Evolutionary conservation across 92 coral and sea anemone genomes (phyloP), one percentile per base, ranked within the genome.

Genomic region (Paramuricea clavata): DNA sequence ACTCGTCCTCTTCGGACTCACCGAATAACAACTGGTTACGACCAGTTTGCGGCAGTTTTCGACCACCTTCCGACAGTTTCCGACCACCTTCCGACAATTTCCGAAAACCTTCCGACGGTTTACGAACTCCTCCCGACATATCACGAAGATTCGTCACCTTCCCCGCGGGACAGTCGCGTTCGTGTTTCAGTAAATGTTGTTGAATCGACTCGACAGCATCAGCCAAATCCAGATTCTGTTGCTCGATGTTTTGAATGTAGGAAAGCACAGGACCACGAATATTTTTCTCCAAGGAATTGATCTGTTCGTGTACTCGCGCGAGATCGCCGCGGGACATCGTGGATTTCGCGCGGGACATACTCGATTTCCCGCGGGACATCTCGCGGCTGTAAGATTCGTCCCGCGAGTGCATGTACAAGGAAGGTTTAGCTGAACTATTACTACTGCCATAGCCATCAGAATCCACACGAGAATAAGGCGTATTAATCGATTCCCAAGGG

Each of bases 121-220:
- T 56, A 2, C 64, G 64, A 3, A 16, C 21, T 15, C 57, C 81
- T 5, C n/a, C 81, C 61, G 62, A 30, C 7, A 6, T 28, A 25
- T 49, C 56, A 26, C 81, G 81, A 76, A n/a, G 21, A 12, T 0
- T 27, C 11, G 1, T 33, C 57, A 57, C 5, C 8, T 32, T 25
- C 31, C 64, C 65, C 36, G 72, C 71, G 11, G 73, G 84, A 34
- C 73, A 59, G 1, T 39, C 73, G 39, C 84, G 84, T 33, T 59
- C 73, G 72, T 79, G 72, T 21, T 59, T 39, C 9, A 10, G 34
- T 35, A 79, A 41, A 57, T 79, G 84, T 22, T 36, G 84, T 79
- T 42, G 84, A 44, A 79, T 79, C 35, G 35, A 4, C 25, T 79
- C 72, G 54, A 79, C 56, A 39, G 84, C 72, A 23, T 60, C 73